A percentile compares a stretch with the other conserved stretches of the same genome.
These are phyloP conservation scores for Drosophila sp. DNA, from an alignment of 1,140 invertebrate species.

Conservation along the genomic window DNA sequence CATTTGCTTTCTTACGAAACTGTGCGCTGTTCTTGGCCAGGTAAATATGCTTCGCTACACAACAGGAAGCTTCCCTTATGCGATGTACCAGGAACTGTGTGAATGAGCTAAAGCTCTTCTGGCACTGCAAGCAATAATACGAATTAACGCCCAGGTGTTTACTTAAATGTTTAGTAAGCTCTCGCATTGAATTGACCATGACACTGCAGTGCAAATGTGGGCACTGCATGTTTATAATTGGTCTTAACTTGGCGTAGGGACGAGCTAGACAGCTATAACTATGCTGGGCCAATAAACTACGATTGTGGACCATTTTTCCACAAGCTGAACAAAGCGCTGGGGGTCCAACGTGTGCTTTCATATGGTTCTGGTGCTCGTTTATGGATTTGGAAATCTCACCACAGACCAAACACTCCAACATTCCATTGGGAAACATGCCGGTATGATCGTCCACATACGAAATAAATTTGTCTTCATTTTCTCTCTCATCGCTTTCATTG, in stretches of 20 bases:
- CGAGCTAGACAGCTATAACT: slow-evolving; percentile 28
- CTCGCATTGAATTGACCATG: slow-evolving; percentile 23
- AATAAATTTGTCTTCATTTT: slow-evolving; percentile 25
- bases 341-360: slow-evolving; percentile 54
- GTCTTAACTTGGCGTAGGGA: background rate
- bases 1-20: background rate
- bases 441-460: slow-evolving; percentile 52
- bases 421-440: slow-evolving; percentile 55
- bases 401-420: slow-evolving; percentile 62
- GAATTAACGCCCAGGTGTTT: slow-evolving; percentile 20
- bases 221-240: slow-evolving; percentile 44
- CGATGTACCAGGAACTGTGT: slow-evolving; percentile 46
- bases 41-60: slow-evolving; percentile 17
- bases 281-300: slow-evolving; percentile 36
- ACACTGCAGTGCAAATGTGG: slow-evolving; percentile 55
- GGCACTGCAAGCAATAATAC: slow-evolving; percentile 53
- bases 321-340: slow-evolving; percentile 49
- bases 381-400: slow-evolving; percentile 53
- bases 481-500: background rate
- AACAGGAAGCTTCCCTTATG: background rate
- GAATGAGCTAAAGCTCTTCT: slow-evolving; percentile 22
- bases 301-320: slow-evolving; percentile 40
- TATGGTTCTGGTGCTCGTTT: slow-evolving; percentile 49
- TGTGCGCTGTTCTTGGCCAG: background rate
- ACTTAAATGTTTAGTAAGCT: slow-evolving; percentile 45